These are phyloP conservation scores for Campylomormyrus tamandua DNA, from an alignment of 2,113 vertebrate species.

Conservation along the genomic window DNA sequence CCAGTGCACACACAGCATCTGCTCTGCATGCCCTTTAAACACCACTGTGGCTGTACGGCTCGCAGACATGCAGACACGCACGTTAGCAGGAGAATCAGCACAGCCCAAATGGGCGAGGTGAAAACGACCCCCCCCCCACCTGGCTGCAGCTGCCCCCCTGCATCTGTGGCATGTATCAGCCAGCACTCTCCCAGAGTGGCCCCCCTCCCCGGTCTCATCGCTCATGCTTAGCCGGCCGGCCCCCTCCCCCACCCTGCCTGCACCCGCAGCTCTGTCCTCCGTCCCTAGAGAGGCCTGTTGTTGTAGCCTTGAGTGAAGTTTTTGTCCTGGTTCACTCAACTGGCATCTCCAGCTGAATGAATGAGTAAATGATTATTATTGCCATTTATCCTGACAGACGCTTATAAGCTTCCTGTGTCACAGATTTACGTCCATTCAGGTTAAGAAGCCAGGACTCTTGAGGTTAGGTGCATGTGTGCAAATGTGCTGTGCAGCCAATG, in stretches of 20 bases:
- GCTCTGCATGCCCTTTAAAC: background rate
- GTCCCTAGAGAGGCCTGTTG: background rate
- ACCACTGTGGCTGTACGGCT: background rate
- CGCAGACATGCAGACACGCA: background rate
- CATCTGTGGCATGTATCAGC: slow-evolving; percentile 66
- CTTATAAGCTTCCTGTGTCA: background rate
- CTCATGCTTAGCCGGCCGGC: slow-evolving; percentile 1
- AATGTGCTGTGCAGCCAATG: background rate
- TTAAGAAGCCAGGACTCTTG: background rate
- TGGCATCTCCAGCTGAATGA: background rate
- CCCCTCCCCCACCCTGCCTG: background rate
- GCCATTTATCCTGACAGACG: background rate
- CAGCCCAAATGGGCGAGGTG: background rate
- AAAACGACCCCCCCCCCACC: background rate
- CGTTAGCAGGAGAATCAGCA: background rate
- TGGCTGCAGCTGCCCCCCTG: slow-evolving; percentile 24
- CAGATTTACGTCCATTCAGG: background rate
- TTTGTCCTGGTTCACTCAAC: background rate
- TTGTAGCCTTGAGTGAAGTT: background rate
- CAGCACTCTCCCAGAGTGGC: slow-evolving; percentile 57
- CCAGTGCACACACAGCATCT: no score
- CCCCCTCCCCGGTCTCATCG: slow-evolving; percentile 28
- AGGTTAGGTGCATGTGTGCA: no score
- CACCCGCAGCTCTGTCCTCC: background rate
- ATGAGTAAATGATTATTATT: background rate